These are phyloP conservation scores for Morinoia aosen DNA, from an alignment of 2,888 invertebrate species.

Conservation along the genomic window DNA sequence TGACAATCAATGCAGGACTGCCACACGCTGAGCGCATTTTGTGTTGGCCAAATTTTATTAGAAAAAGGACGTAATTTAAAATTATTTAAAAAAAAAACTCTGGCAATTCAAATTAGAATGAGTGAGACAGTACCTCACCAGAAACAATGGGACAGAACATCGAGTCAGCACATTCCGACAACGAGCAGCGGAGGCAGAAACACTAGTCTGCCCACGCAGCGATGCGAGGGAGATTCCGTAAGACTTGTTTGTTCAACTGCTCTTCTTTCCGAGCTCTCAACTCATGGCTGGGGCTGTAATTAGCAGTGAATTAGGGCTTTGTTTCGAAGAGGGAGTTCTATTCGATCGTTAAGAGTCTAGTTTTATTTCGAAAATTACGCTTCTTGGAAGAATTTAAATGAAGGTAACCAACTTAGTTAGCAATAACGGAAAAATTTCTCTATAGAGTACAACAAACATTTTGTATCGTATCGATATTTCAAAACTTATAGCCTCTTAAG, in stretches of 20 bases:
- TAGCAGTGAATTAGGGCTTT: background rate
- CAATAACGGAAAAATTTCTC: too few species aligned
- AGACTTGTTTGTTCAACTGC: background rate
- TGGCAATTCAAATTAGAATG: background rate
- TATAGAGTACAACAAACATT: too few species aligned
- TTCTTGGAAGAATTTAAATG: too few species aligned
- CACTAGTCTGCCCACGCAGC: too few species aligned
- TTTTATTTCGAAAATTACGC: background rate
- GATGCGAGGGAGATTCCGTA: too few species aligned
- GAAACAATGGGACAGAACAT: background rate
- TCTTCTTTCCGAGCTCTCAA: background rate
- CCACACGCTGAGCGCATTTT: too few species aligned
- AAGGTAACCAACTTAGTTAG: too few species aligned
- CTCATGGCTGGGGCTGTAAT: background rate
- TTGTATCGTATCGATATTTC: too few species aligned
- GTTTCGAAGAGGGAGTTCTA: background rate
- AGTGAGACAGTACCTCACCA: background rate
- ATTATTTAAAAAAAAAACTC: background rate
- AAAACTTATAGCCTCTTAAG: too few species aligned
- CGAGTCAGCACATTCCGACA: background rate
- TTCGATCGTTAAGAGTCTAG: background rate
- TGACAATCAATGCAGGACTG: too few species aligned
- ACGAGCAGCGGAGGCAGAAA: background rate
- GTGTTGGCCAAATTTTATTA: too few species aligned
- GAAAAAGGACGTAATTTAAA: background rate